These are phyloP conservation scores for Cephus rjabovi DNA, from an alignment of 2,888 invertebrate genomes.

Conservation along the genomic window DNA sequence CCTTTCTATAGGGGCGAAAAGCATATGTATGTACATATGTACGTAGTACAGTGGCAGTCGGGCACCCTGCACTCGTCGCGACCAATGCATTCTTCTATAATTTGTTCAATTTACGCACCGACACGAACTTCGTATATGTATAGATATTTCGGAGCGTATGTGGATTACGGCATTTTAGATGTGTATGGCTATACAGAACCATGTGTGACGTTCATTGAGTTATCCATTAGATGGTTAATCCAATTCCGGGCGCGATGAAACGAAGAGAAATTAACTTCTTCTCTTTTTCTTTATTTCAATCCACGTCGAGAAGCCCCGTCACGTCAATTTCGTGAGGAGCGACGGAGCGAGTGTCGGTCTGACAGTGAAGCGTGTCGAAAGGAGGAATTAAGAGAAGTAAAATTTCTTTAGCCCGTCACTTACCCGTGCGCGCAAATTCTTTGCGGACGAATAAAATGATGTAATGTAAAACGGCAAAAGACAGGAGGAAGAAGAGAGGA, in stretches of 20 bases:
- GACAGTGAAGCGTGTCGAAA: background rate
- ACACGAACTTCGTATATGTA: slow-evolving; percentile 46
- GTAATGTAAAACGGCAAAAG: background rate
- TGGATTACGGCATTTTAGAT: background rate
- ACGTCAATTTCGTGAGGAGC: background rate
- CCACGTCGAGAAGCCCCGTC: background rate
- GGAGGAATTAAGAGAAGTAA: background rate
- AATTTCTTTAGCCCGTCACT: background rate
- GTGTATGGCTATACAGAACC: background rate
- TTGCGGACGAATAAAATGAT: background rate
- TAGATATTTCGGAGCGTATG: background rate
- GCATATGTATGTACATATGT: background rate
- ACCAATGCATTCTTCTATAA: slow-evolving; percentile 61
- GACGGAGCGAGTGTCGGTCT: background rate
- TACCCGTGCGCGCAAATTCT: background rate
- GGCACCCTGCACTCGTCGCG: slow-evolving; percentile 48
- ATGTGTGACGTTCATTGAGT: slow-evolving; percentile 52
- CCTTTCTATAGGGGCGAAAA: background rate
- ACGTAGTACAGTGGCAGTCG: slow-evolving; percentile 32
- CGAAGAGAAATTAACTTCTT: background rate
- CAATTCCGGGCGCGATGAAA: slow-evolving; percentile 41
- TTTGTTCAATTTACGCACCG: slow-evolving; percentile 63
- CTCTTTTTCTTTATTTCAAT: background rate
- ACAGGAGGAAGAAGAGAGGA: background rate
- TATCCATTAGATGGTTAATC: slow-evolving; percentile 60